Conservation (phyloP, 2,113 vertebrate species). For the Propithecus coquereli region DNA sequence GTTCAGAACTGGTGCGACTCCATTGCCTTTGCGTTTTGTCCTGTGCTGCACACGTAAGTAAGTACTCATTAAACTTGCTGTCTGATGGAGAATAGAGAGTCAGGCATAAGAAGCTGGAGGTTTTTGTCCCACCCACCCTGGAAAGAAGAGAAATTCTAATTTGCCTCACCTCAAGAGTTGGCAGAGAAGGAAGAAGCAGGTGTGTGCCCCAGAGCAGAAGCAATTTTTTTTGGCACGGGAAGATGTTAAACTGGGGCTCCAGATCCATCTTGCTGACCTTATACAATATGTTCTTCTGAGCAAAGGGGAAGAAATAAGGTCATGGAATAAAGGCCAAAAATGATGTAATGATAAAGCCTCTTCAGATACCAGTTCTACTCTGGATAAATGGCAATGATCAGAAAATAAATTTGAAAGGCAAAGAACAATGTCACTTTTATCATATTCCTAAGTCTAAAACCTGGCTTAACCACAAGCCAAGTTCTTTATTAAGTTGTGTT, state of each 20-base stretch:
- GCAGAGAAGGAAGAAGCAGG: conserved; percentile 54
- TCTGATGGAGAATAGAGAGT: neutral
- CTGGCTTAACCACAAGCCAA: neutral
- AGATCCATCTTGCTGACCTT: conserved; percentile 58
- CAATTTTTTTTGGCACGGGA: conserved; percentile 38
- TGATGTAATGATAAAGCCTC: conserved; percentile 38
- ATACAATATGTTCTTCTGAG: conserved; percentile 47
- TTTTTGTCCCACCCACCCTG: neutral
- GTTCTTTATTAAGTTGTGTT: neutral
- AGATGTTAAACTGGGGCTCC: conserved; percentile 13
- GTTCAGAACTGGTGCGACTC: neutral
- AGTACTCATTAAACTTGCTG: neutral
- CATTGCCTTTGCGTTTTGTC: neutral
- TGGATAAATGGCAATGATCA: neutral
- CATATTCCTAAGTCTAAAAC: neutral
- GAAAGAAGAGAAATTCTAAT: conserved; percentile 15
- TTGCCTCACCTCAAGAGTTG: conserved; percentile 26
- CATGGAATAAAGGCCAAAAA: conserved; percentile 43
- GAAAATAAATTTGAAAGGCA: conserved; percentile 6
- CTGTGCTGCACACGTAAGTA: rapidly evolving
- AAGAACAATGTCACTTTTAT: neutral
- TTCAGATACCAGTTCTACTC: neutral
- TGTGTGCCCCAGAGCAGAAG: conserved; percentile 58
- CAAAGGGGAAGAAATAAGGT: conserved; percentile 45
- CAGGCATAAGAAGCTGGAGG: neutral